Conservation (phyloP, 2,113 vertebrate genomes). For the Pomatostomus ruficeps region DNA sequence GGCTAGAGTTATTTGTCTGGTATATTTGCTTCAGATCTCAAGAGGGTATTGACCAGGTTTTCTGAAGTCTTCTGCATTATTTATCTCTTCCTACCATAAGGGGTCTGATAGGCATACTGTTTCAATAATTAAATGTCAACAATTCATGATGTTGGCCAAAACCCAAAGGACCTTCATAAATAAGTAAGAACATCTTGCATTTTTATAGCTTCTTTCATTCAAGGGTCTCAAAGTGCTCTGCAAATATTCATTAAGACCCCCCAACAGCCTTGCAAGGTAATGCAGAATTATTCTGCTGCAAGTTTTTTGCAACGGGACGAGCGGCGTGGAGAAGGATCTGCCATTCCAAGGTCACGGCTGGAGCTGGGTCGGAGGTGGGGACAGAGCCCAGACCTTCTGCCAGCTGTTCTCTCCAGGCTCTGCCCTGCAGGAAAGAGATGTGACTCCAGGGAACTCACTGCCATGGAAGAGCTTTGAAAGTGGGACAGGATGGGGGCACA, state of each 20-base stretch:
- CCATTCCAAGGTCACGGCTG: background rate
- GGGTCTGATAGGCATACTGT: slow-evolving; percentile 51
- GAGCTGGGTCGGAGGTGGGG: fast-evolving
- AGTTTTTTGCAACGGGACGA: background rate
- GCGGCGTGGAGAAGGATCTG: background rate
- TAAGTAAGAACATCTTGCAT: slow-evolving; percentile 53
- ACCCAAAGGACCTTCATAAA: slow-evolving; percentile 55
- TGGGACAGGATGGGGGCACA: background rate
- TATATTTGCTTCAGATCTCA: slow-evolving; percentile 47
- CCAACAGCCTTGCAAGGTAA: background rate
- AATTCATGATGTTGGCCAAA: slow-evolving; percentile 63
- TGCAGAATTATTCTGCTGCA: background rate
- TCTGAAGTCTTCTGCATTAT: slow-evolving; percentile 69
- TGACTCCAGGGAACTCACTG: background rate
- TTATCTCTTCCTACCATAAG: slow-evolving; percentile 65
- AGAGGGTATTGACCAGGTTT: slow-evolving; percentile 55
- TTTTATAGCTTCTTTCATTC: slow-evolving; percentile 58
- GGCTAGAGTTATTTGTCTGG: slow-evolving; percentile 21
- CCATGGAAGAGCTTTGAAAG: background rate
- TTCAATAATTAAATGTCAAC: slow-evolving; percentile 73
- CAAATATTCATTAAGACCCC: slow-evolving; percentile 11
- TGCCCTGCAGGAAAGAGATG: background rate
- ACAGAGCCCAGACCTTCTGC: fast-evolving
- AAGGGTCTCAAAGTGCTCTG: slow-evolving; percentile 9
- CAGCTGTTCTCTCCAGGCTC: background rate